Evolutionary conservation across 2,113 vertebrate species (phyloP).

Genomic region (Daubentonia madagascariensis): DNA sequence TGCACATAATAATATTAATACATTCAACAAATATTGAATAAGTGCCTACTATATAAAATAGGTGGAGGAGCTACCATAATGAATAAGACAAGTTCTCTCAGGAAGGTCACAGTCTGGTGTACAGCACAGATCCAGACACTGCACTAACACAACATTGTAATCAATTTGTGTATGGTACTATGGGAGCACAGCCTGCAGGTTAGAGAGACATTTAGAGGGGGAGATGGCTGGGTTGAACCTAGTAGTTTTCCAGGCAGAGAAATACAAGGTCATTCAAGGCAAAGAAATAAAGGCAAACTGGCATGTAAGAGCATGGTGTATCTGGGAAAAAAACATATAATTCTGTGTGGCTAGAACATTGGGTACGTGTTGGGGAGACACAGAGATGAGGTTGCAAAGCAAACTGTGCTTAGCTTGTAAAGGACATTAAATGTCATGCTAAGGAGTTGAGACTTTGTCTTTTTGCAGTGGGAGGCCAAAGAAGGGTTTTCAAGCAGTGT

Average conservation of each 20-base stretch:
- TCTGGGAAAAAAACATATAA: background rate
- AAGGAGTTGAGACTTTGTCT: background rate
- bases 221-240: background rate
- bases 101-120: background rate
- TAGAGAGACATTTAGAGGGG: background rate
- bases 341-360: constrained; percentile 46
- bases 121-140: background rate
- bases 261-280: constrained; percentile 48
- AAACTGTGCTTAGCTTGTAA: background rate
- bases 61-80: background rate
- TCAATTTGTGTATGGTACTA: background rate
- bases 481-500: background rate
- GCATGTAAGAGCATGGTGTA: constrained; percentile 34
- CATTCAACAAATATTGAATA: background rate
- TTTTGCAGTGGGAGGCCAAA: background rate
- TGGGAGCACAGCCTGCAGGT: background rate
- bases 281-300: constrained; percentile 45
- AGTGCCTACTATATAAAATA: background rate
- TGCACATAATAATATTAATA: background rate
- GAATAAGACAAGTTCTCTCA: background rate
- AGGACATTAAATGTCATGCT: background rate
- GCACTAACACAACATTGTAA: background rate
- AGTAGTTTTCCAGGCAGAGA: constrained; percentile 43
- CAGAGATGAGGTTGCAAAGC: constrained; percentile 4
- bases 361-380: background rate